A percentile compares a stretch with the other conserved stretches of the same genome.
phyloP scores from a whole-genome alignment of 2,113 vertebrate genomes.

The Ptychochromis oligacanthus region DNA sequence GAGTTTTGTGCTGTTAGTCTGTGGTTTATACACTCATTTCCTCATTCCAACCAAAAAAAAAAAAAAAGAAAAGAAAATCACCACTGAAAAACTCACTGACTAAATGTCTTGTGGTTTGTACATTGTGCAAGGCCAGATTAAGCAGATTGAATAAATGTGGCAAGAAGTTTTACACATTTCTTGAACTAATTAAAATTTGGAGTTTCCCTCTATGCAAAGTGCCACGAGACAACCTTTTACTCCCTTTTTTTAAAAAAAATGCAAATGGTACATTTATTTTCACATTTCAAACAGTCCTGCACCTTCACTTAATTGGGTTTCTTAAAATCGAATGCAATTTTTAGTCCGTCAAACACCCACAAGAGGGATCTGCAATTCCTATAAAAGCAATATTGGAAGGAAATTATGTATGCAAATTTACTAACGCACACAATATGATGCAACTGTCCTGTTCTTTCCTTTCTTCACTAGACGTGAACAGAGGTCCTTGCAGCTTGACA shows the following conservation, averaged over 20 bases:
- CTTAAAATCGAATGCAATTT: neutral
- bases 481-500: constrained; percentile 46
- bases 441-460: constrained; percentile 14
- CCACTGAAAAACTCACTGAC: constrained; percentile 9
- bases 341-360: neutral
- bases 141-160: neutral
- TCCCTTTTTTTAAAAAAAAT: neutral
- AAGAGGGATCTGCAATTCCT: neutral
- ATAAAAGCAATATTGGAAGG: neutral
- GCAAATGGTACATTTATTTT: neutral
- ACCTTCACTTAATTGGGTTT: neutral
- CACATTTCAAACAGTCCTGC: neutral
- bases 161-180: neutral
- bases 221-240: neutral
- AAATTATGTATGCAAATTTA: neutral
- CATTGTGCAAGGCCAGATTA: constrained; percentile 18
- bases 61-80: constrained; percentile 2
- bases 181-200: neutral
- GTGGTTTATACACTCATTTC: constrained; percentile 4
- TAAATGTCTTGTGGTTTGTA: constrained; percentile 29
- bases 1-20: neutral
- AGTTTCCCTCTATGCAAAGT: neutral
- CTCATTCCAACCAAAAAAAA: neutral
- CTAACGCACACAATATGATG: neutral
- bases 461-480: constrained; percentile 41